These are phyloP conservation scores for Neodon shergylaensis DNA, from an alignment of 2,113 vertebrate genomes.

Conservation along the genomic window DNA sequence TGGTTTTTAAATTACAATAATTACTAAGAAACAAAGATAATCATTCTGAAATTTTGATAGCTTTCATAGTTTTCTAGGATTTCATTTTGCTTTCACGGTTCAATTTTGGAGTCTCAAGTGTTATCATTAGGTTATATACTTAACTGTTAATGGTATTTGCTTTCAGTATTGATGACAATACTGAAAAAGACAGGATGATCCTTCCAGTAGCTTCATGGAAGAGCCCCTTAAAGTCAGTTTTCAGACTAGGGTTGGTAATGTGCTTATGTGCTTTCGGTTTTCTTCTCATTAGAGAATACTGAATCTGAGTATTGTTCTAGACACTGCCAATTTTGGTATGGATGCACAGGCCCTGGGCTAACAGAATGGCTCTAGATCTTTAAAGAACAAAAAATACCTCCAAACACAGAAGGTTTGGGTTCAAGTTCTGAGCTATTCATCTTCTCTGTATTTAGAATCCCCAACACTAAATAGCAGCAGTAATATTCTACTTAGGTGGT, in stretches of 20 bases:
- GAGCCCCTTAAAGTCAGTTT: background rate
- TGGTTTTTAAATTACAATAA: background rate
- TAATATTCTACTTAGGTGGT: background rate
- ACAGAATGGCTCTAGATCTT: background rate
- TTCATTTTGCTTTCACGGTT: background rate
- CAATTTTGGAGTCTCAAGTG: slow-evolving; percentile 12
- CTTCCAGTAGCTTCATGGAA: background rate
- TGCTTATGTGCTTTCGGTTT: slow-evolving; percentile 3
- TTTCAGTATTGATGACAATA: background rate
- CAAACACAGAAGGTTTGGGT: background rate
- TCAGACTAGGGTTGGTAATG: background rate
- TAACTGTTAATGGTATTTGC: slow-evolving; percentile 1
- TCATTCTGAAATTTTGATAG: background rate
- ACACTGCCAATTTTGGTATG: background rate
- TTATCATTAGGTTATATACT: slow-evolving; percentile 20
- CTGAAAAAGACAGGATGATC: background rate
- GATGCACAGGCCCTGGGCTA: background rate
- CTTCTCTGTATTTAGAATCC: background rate
- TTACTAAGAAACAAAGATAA: background rate
- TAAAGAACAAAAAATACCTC: background rate
- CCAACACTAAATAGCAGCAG: background rate
- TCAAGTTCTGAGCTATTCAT: slow-evolving; percentile 25
- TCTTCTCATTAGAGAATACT: slow-evolving; percentile 17
- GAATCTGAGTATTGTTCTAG: background rate
- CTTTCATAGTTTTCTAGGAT: slow-evolving; percentile 12